Percentiles rank a stretch among this genome's conserved stretches.
These are phyloP conservation scores for Micropterix aruncella DNA, from an alignment of 2,888 invertebrate species.

Conservation along the genomic window DNA sequence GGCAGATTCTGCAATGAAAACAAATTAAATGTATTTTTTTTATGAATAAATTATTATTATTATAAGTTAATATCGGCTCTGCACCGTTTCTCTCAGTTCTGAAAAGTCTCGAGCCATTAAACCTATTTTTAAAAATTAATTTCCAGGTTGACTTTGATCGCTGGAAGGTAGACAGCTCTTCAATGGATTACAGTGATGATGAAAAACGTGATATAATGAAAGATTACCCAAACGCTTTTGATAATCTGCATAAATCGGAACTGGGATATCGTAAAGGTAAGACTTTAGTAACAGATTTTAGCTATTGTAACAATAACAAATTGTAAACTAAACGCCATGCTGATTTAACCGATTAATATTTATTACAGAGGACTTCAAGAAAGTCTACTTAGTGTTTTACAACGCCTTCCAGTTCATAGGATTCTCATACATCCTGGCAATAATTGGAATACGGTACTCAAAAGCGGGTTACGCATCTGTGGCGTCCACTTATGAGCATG, in stretches of 20 bases:
- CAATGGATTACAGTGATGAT: slow-evolving; percentile 52
- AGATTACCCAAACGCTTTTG: slow-evolving; percentile 67
- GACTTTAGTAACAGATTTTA: slow-evolving; percentile 3
- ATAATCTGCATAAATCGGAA: slow-evolving; percentile 59
- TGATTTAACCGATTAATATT: background rate
- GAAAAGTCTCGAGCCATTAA: too few relatives aligned
- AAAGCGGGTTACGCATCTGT: slow-evolving; percentile 62
- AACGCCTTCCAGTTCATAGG: slow-evolving; percentile 84
- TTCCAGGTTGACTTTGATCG: slow-evolving; percentile 75
- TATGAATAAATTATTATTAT: too few relatives aligned
- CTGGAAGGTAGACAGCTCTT: slow-evolving; percentile 75
- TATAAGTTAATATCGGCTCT: too few relatives aligned
- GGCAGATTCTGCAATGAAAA: too few relatives aligned
- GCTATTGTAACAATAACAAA: background rate
- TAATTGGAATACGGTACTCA: slow-evolving; percentile 60
- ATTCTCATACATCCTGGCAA: slow-evolving; percentile 59
- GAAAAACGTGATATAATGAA: slow-evolving; percentile 55
- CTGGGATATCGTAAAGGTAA: slow-evolving; percentile 64
- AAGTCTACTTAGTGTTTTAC: slow-evolving; percentile 76
- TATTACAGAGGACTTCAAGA: slow-evolving; percentile 55
- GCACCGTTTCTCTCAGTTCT: too few relatives aligned
- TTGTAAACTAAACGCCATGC: slow-evolving; percentile 3
- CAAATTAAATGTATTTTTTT: too few relatives aligned
- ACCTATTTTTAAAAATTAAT: too few relatives aligned
- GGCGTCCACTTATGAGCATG: slow-evolving; percentile 51